phyloP scores from a whole-genome alignment of 1,140 invertebrate genomes.

The Drosophila prosaltans region DNA sequence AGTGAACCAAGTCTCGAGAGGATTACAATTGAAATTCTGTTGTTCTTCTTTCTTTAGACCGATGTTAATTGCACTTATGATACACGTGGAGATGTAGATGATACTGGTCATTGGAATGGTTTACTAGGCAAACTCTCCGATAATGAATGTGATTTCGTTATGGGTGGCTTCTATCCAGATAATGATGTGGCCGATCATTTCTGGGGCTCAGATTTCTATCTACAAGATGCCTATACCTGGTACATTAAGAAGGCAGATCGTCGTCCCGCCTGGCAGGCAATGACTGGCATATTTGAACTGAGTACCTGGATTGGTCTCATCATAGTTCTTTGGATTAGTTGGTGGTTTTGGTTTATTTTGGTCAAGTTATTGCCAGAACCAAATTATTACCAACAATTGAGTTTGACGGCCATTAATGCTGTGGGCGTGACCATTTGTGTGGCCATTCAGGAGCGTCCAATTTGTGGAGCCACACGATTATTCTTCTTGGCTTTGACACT shows the following conservation, averaged over 20 bases:
- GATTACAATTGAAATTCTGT: not conserved
- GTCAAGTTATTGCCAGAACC: slow-evolving; percentile 83
- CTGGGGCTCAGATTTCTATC: slow-evolving; percentile 84
- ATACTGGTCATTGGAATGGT: slow-evolving; percentile 83
- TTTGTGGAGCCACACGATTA: slow-evolving; percentile 81
- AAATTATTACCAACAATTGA: slow-evolving; percentile 73
- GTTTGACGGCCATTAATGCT: slow-evolving; percentile 83
- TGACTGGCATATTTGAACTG: slow-evolving; percentile 83
- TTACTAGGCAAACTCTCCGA: slow-evolving; percentile 79
- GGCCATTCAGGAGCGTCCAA: slow-evolving; percentile 83
- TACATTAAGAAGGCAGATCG: slow-evolving; percentile 83
- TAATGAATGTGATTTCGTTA: slow-evolving; percentile 83
- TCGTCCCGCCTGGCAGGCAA: slow-evolving; percentile 83
- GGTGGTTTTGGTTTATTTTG: slow-evolving; percentile 83
- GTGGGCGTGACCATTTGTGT: slow-evolving; percentile 83
- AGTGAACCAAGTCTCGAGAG: not conserved
- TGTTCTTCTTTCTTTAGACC: slow-evolving; percentile 29
- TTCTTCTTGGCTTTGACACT: slow-evolving; percentile 84
- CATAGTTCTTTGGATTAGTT: slow-evolving; percentile 81
- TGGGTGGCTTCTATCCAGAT: slow-evolving; percentile 85
- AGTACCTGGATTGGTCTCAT: slow-evolving; percentile 83
- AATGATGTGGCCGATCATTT: slow-evolving; percentile 84
- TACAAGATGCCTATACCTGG: slow-evolving; percentile 85
- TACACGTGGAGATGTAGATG: slow-evolving; percentile 83
- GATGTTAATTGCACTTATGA: slow-evolving; percentile 84